These are phyloP conservation scores for Mesodorylaimus sp. DNA, from an alignment of 2,888 invertebrate genomes.

Conservation along the genomic window DNA sequence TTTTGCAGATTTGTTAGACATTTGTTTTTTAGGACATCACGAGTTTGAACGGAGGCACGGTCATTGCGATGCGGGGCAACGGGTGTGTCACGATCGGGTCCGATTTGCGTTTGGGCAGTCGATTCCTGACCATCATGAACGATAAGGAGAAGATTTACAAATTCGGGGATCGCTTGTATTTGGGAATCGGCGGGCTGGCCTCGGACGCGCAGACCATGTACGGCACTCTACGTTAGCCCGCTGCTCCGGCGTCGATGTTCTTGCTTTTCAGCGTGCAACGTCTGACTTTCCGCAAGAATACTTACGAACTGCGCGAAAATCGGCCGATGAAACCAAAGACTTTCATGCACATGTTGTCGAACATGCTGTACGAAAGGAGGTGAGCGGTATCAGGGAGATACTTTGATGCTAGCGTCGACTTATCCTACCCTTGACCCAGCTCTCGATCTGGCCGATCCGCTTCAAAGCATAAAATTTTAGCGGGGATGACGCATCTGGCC, in stretches of 20 bases:
- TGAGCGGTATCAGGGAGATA: no score
- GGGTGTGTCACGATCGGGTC: conserved; percentile 89
- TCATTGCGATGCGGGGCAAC: conserved; percentile 94
- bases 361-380: conserved; percentile 73
- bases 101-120: conserved; percentile 80
- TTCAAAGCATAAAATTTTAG: no score
- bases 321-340: conserved; percentile 73
- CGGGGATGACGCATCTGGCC: no score
- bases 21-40: background rate
- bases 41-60: conserved; percentile 65
- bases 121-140: conserved; percentile 72
- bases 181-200: conserved; percentile 73
- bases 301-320: conserved; percentile 84
- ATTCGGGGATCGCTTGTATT: conserved; percentile 35
- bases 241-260: no score
- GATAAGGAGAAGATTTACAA: conserved; percentile 52
- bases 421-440: no score
- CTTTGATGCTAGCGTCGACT: no score
- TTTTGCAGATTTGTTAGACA: no score
- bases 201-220: conserved; percentile 87
- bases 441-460: no score
- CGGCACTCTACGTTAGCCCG: no score
- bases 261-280: conserved; percentile 49
- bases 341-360: conserved; percentile 76
- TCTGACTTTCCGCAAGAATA: conserved; percentile 66